Evolutionary conservation across 2,888 invertebrate genomes (phyloP), one percentile per base, ranked within the genome.

Genomic region (Lordiphosa fenestrarum): DNA sequence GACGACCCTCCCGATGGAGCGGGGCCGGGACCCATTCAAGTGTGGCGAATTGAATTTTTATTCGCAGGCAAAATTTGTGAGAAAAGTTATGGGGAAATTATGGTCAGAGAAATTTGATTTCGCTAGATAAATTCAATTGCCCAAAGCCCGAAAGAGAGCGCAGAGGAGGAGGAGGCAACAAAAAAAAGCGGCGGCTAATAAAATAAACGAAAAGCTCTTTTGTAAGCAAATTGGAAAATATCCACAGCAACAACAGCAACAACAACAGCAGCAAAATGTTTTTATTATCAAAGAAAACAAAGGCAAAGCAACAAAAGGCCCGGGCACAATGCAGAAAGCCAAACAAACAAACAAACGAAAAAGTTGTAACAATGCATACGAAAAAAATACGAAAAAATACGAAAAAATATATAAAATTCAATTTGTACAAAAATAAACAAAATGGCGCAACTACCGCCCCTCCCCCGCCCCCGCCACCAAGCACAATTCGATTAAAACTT

Each of bases 141-240:
- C 15, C 15, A 15, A 15, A 15, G 15, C 15, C 15, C 15, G 15
- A 15, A 15, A 15, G 15, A 15, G 15, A 15, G 15, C 15, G 15
- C 15, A 15, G 15, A 15, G 15, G 15, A 15, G 15, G 2, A 15
- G 15, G 2, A 15, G 1, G 2, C 1, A 15, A 15, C 15, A 15
- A 15, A 15, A 13, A 41, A 21, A 39, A 6, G 81, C 84, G 77
- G 71, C 77, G 66, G 66, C 71, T 83, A 84, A 86, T 83, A 84
- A 84, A 86, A 86, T 83, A 85, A 85, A 76, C 81, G 78, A 83
- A 80, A 84, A 86, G 85, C 85, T 81, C 86, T 84, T 83, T 86
- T 83, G 83, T 78, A 81, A 77, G 70, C 82, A 84, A 84, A 86
- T 84, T 80, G 85, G 84, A 84, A 84, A 84, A 84, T 83, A 80